Evolutionary conservation across 1,140 invertebrate species (phyloP), one percentile per base, ranked within the genome.

Genomic region (Archivesica marissinica): DNA sequence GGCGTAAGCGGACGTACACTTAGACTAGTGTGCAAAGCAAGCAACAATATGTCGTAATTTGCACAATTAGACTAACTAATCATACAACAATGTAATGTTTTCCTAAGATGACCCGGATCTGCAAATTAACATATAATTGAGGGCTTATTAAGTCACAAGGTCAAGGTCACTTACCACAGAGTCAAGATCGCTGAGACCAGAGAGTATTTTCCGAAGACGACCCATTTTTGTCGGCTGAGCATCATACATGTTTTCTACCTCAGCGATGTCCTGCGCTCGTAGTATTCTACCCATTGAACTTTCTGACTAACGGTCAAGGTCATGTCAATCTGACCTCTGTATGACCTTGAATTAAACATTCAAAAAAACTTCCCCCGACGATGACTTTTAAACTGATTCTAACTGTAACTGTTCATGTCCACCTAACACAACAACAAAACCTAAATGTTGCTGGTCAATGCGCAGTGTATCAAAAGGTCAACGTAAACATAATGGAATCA

Each of bases 221-320:
- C 81, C 81, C 81, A 84, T 84, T 66, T 84, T 84, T 30, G 52
- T 64, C 64, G 74, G 52, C 44, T 75, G 68, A 52, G 74, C 72
- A 68, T 84, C 81, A 68, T 84, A 84, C 81, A 84, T 84, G 39
- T 76, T 84, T 84, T 84, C 81, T 84, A 66, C 72, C 61, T 72
- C 47, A 38, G 66, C 41, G 41, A 82, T 82, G 38, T 82, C 79
- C 68, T 82, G 79, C 20, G 68, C 47, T 39, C 79, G 39, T 38
- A 82, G 66, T 82, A 82, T 82, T 82, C 79, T 82, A 61, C 79
- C 79, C 79, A 82, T 82, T 82, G 79, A 82, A 54, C 28, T 59
- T 25, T 30, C 15, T 41, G 23, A 38, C 35, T 33, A 30, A 52
- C 41, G 68, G 79, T 72, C 79, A 82, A 81, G 78, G 78, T 82